A percentile compares a stretch with the other conserved stretches of the same genome.
Conservation (phyloP, 2,888 invertebrate genomes). For the Branchellion lobata region DNA sequence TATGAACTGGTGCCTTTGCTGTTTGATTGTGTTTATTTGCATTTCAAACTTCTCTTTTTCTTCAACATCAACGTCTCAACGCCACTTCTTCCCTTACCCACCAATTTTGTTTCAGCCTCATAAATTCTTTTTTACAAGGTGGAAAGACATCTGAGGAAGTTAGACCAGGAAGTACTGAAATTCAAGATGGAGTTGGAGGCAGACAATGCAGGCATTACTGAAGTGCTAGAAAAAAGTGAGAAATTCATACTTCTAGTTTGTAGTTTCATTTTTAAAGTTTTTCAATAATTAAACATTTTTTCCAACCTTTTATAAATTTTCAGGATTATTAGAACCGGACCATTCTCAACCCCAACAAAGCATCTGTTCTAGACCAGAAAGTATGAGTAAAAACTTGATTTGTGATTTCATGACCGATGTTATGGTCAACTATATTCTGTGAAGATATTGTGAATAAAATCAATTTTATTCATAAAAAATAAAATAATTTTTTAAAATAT, state of each 20-base stretch:
- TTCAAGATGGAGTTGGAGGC: slow-evolving; percentile 98
- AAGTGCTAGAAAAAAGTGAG: slow-evolving; percentile 79
- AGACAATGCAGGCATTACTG: slow-evolving; percentile 96
- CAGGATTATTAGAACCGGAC: slow-evolving; percentile 83
- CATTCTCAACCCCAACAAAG: slow-evolving; percentile 60
- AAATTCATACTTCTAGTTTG: neutral
- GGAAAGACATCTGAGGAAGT: slow-evolving; percentile 82
- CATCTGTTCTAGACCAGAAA: slow-evolving; percentile 60
- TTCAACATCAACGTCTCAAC: no score
- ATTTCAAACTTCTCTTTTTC: slow-evolving; percentile 15
- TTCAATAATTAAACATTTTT: no score
- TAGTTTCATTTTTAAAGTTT: neutral
- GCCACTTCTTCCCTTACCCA: no score
- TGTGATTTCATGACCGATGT: no score
- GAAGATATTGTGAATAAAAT: no score
- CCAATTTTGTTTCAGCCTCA: no score
- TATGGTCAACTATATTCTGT: no score
- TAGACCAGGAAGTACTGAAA: slow-evolving; percentile 88
- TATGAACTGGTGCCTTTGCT: slow-evolving; percentile 83
- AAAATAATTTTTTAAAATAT: no score
- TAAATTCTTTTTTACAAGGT: no score
- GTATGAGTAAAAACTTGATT: slow-evolving; percentile 54
- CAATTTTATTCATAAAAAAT: no score
- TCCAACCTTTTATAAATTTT: slow-evolving; percentile 48
- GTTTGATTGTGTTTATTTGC: slow-evolving; percentile 42